A percentile compares a stretch with the other conserved stretches of the same genome.
Conservation (phyloP, 2,888 invertebrate genomes). For the Parnassius orleans region DNA sequence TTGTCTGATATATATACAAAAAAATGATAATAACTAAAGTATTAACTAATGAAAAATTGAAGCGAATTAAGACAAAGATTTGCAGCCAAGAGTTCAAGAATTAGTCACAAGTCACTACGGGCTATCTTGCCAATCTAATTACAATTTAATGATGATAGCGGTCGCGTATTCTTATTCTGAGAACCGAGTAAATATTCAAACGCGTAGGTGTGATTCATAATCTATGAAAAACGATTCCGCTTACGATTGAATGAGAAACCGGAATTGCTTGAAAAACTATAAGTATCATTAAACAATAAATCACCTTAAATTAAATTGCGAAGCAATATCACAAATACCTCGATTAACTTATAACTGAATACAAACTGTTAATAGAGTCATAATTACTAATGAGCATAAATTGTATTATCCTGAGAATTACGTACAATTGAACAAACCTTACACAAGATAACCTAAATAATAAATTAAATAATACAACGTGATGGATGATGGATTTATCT, state of each 20-base stretch:
- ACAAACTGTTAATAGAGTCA: too few species aligned
- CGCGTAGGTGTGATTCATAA: slow-evolving; percentile 50
- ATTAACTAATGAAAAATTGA: not conserved
- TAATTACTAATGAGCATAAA: too few species aligned
- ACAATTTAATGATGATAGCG: slow-evolving; percentile 40
- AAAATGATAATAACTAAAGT: too few species aligned
- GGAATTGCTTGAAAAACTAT: not conserved
- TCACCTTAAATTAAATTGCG: too few species aligned
- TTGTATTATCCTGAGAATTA: too few species aligned
- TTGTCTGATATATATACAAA: too few species aligned
- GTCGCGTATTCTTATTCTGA: slow-evolving; percentile 31
- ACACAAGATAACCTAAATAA: too few species aligned
- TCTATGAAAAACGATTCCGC: slow-evolving; percentile 19
- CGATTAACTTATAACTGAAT: too few species aligned
- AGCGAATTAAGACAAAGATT: not conserved
- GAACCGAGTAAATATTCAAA: slow-evolving; percentile 37
- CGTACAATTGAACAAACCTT: too few species aligned
- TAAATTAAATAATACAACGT: too few species aligned
- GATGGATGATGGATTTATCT: too few species aligned
- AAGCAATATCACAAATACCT: too few species aligned
- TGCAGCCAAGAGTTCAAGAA: slow-evolving; percentile 9
- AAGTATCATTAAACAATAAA: slow-evolving; percentile 10
- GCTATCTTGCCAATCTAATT: slow-evolving; percentile 39
- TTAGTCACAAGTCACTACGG: slow-evolving; percentile 33
- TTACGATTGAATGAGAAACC: slow-evolving; percentile 3